A percentile compares a stretch with the other conserved stretches of the same genome.
Evolutionary conservation across 2,113 vertebrate genomes (phyloP).

Genomic region (Urocynchramus pylzowi): DNA sequence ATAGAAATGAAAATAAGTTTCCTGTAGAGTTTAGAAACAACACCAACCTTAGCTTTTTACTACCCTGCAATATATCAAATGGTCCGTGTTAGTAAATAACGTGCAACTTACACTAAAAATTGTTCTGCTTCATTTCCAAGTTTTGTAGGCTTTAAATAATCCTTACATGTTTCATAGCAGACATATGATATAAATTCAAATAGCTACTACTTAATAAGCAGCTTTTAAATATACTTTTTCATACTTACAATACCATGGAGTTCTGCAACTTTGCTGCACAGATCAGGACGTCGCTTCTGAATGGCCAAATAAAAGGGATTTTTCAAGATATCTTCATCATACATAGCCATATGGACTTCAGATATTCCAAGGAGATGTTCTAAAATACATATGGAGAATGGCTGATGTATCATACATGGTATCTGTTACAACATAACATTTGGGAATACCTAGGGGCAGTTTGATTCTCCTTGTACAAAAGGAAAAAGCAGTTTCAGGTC

Average conservation of each 20-base stretch:
- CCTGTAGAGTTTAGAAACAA: not conserved
- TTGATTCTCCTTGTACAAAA: not conserved
- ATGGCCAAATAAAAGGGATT: constrained; percentile 93
- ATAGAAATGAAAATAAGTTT: not conserved
- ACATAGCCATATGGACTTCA: constrained; percentile 91
- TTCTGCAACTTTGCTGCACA: constrained; percentile 85
- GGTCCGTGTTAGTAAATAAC: not conserved
- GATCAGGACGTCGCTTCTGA: constrained; percentile 88
- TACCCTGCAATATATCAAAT: not conserved
- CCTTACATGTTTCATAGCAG: not conserved
- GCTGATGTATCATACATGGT: not conserved
- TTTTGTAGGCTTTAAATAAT: not conserved
- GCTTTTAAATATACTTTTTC: not conserved
- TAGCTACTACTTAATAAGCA: not conserved
- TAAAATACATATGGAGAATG: not conserved
- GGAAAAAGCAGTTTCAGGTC: not conserved
- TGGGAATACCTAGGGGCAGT: not conserved
- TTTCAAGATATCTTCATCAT: constrained; percentile 96
- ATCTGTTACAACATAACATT: not conserved
- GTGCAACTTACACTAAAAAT: not conserved
- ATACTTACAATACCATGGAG: constrained; percentile 87
- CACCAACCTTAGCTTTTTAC: not conserved
- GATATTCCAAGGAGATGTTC: constrained; percentile 25
- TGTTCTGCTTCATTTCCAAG: not conserved
- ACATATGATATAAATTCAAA: not conserved